These are phyloP conservation scores for Anarrhichthys ocellatus DNA, from an alignment of 2,113 vertebrate species.

Conservation along the genomic window DNA sequence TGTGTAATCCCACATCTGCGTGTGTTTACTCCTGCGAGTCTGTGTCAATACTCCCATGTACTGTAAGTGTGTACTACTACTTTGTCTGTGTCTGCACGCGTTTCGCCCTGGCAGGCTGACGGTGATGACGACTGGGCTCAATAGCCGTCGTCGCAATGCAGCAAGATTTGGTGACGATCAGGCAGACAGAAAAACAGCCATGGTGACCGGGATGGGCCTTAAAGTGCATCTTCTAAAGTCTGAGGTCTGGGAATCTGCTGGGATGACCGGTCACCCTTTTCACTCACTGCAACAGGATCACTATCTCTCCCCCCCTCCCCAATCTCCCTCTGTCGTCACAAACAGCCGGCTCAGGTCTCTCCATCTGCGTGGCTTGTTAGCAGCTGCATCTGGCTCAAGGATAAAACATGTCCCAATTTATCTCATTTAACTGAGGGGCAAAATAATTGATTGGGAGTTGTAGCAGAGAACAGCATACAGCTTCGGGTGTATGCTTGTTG, in stretches of 20 bases:
- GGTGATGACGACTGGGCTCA: constrained; percentile 40
- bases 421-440: neutral
- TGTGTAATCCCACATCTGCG: neutral
- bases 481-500: neutral
- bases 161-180: constrained; percentile 15
- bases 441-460: constrained; percentile 5
- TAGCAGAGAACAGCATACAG: neutral
- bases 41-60: neutral
- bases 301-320: neutral
- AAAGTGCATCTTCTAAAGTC: neutral
- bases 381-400: constrained; percentile 1
- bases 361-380: neutral
- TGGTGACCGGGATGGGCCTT: neutral
- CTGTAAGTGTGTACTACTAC: neutral
- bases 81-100: neutral
- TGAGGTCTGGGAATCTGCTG: neutral
- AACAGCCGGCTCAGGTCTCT: neutral
- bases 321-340: neutral
- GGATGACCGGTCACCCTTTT: constrained; percentile 10
- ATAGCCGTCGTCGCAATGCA: constrained; percentile 67
- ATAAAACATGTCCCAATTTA: neutral
- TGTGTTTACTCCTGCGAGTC: neutral
- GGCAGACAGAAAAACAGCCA: constrained; percentile 19
- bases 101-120: neutral
- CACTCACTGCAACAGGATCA: constrained; percentile 10